Conservation (phyloP, 2,113 vertebrate genomes). For the Bufo bufo region DNA sequence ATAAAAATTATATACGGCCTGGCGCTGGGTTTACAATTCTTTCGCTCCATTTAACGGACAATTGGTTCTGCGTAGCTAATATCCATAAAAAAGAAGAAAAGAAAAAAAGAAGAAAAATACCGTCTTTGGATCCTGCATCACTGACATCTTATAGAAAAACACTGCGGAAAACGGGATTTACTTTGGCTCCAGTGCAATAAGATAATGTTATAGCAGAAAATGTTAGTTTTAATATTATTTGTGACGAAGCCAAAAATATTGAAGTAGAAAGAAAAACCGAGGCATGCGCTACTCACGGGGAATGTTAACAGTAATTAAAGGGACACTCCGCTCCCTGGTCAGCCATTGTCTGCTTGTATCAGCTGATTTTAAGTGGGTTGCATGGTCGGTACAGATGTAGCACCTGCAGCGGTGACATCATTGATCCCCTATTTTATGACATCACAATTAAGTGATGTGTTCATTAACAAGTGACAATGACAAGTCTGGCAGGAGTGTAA, state of each 20-base stretch:
- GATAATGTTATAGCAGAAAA: conserved; percentile 49
- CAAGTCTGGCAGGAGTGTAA: background rate
- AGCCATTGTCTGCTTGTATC: background rate
- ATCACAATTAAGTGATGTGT: background rate
- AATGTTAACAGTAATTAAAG: background rate
- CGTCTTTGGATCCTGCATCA: background rate
- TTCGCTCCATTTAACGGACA: conserved; percentile 39
- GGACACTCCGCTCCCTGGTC: background rate
- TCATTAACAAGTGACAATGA: background rate
- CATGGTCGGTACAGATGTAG: background rate
- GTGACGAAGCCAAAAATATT: conserved; percentile 53
- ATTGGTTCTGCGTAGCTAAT: conserved; percentile 13
- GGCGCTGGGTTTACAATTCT: background rate
- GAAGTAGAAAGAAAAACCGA: conserved; percentile 56
- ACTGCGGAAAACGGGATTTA: conserved; percentile 36
- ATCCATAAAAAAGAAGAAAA: conserved; percentile 7
- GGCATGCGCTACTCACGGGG: background rate
- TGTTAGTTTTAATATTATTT: conserved; percentile 49
- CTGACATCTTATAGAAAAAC: conserved; percentile 39
- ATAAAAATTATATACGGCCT: conserved; percentile 24
- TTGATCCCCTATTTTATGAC: background rate
- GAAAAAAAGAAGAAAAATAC: background rate
- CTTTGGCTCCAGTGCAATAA: conserved; percentile 40
- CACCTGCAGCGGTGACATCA: background rate
- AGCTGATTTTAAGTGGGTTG: background rate